Evolutionary conservation across 2,888 invertebrate species (phyloP), one percentile per base, ranked within the genome.

Genomic region (Didymodactylos carnosus): DNA sequence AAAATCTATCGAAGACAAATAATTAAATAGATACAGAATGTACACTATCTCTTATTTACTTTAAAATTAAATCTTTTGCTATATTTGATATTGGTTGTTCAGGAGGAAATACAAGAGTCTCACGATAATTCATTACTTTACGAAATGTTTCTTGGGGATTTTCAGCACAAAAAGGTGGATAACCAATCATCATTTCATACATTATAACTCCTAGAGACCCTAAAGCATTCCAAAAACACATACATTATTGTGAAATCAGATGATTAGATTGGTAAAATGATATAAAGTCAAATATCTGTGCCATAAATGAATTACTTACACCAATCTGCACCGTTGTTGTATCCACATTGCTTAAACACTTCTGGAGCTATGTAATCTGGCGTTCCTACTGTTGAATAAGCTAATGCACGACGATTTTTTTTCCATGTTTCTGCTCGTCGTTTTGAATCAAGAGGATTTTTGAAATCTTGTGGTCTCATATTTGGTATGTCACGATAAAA

Each of bases 121-220:
- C 95, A 78, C 94, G 88, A 98, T 98, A 99, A 81, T 95, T 95
- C 94, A 99, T 95, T 79, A 99, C 97, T 86, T 94, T 94, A 75
- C 88, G 87, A 84, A 94, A 94, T 27, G 94, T 94, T 85, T 94
- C 94, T 83, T 94, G 94, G 5, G 94, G 93, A 79, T 92, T 95
- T 85, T 98, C 97, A 75, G 97, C 97, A 84, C 98, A 98, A 86
- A 99, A 98, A 73, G 98, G 98, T 77, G 98, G 98, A 84, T 97
- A 99, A 29, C 98, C 97, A 85, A 98, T 98, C 78, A 99, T 87
- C 98, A 99, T 99, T 86, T 99, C 98, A 85, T 97, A 98, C 98
- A 99, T 98, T 80, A 98, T 98, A 75, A 99, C 98, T 39, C 98
- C 98, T 75, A 99, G 87, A 76, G 94, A 95, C 98, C 98, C 98